Base-by-base conservation (phyloP, 2,797 vertebrate species). In the Salmo trutta region DNA sequence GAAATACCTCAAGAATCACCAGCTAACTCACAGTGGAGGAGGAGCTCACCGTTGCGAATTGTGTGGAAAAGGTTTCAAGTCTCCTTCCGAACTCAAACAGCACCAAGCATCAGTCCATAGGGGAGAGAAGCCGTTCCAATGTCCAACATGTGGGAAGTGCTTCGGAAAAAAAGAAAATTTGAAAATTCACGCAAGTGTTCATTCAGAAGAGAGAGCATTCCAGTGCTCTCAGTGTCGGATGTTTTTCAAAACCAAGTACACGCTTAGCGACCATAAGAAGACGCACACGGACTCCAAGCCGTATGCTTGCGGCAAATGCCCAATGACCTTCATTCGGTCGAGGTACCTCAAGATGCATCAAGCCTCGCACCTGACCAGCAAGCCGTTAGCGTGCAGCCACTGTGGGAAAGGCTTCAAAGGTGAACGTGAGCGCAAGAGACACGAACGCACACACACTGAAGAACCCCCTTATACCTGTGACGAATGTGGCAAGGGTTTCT, bases 201-300 rank as follows among this genome's bases (percentile, higher is more conserved):
- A 59, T 59, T 59, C 56, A 59, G 56, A 56, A 56, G 53, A 56
- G 56, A 59, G 56, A 59, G 56, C 56, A 59, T 59, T 59, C 56
- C 56, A 59, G 56, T 59, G 56, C 56, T 21, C 56, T 59, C 53
- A n/a, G n/a, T 21, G 56, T 59, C 56, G 8, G 56, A 59, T 21
- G n/a, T 21, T 6, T 59, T 59, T 59, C 56, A 59, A 59, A 59
- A 59, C 56, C 56, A 59, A 59, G n/a, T 59, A 59, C 21, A 59
- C n/a, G 19, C 56, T 59, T n/a, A 59, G 8, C 2, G 56, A 59
- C 56, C 56, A 59, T 21, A 59, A 59, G 56, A 59, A 59, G 19
- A 59, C 56, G 1, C 54, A 59, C 19, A 2, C 56, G 3, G 56
- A 59, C 19, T 59, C 19, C n/a, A 59, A 59, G 56, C 56, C 56